Evolutionary conservation across 2,797 vertebrate genomes (phyloP), one percentile per base, ranked within the genome.

Genomic region (Acanthopagrus latus): DNA sequence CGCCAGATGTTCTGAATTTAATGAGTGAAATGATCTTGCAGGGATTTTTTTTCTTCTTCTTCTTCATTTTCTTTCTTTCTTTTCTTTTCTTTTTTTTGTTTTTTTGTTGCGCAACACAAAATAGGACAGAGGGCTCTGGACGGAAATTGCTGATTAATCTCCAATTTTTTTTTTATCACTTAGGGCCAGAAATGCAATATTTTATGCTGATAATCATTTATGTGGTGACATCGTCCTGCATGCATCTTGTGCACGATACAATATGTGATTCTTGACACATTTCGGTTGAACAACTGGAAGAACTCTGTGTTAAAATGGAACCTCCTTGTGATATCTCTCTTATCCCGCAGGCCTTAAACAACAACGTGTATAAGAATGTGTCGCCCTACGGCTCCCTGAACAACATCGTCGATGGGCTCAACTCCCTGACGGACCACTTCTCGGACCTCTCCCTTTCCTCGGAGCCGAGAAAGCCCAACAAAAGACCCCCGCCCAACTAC

Each of bases 371-470:
- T 78, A 99, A 99, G 95, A 97, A 95, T 1, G 94, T 97, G 67
- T 99, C 98, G 0, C 98, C 98, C 52, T 99, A 99, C 17, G 97
- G 98, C 89, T 99, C 98, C 20, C 95, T 99, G 75, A 99, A 97
- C 94, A 99, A 99, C 95, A 99, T 99, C 13, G 98, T 99, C 38
- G 98, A 99, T 11, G 98, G 98, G 85, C 96, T 99, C 93, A 99
- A 96, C 94, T 97, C 98, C 41, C 96, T 99, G 93, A 99, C 98
- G 0, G 98, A 99, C 95, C 98, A 99, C 91, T 99, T 99, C 94
- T 99, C 98, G 12, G 98, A 99, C 94, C 96, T 99, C 47, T 97
- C 97, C 77, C 96, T 99, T 77, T 96, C 96, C 75, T 97, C 97
- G 0, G 98, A 99, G 95, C 96, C 97, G 69, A 96, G 98, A 74